These are phyloP conservation scores for Rhyacophila brunnea DNA, from an alignment of 1,140 invertebrate species.

Conservation along the genomic window DNA sequence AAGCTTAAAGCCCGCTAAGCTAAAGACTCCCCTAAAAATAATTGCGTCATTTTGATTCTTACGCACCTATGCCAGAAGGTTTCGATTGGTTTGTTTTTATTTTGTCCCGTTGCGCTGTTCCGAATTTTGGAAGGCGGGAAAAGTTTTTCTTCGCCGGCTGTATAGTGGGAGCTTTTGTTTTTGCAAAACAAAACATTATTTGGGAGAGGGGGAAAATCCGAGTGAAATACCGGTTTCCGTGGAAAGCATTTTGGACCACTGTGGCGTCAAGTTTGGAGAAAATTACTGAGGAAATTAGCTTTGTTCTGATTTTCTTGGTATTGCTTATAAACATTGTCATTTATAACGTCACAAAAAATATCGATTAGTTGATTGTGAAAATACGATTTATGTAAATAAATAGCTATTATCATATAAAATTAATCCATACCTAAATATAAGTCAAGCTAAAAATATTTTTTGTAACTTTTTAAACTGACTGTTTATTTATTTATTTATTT, in stretches of 20 bases:
- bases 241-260: neutral
- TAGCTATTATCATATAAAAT: too few relatives aligned
- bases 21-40: neutral
- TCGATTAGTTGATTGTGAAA: slow-evolving; percentile 18
- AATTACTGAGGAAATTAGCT: slow-evolving; percentile 31
- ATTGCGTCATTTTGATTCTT: too few relatives aligned
- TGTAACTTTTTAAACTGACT: too few relatives aligned
- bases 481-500: too few relatives aligned
- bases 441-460: too few relatives aligned
- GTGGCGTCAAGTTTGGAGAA: slow-evolving; percentile 1
- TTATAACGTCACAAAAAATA: slow-evolving; percentile 21
- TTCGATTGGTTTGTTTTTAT: too few relatives aligned
- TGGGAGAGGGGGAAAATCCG: slow-evolving; percentile 10
- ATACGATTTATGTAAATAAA: too few relatives aligned
- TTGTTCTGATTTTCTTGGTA: slow-evolving; percentile 32
- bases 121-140: neutral
- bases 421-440: too few relatives aligned
- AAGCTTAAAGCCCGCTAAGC: neutral
- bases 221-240: slow-evolving; percentile 1
- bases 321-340: too few relatives aligned
- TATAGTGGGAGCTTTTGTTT: slow-evolving; percentile 20
- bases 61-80: too few relatives aligned
- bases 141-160: slow-evolving; percentile 19
- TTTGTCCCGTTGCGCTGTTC: too few relatives aligned
- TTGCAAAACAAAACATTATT: slow-evolving; percentile 27